These are phyloP conservation scores for Meloidogyne hapla DNA, from an alignment of 1,140 invertebrate species.

Conservation along the genomic window DNA sequence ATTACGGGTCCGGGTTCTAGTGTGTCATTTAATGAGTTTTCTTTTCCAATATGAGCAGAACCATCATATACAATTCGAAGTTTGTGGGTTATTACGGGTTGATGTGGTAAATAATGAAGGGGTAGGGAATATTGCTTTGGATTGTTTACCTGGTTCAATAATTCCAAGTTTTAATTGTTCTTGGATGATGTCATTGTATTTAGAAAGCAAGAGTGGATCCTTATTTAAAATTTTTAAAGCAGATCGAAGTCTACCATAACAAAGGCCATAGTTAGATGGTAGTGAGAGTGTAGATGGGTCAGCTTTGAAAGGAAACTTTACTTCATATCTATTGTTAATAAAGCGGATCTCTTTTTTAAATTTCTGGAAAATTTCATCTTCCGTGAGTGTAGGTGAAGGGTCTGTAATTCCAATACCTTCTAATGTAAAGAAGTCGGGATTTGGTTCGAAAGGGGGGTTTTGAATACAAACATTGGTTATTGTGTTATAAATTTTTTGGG, in stretches of 20 bases:
- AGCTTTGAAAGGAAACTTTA: background rate
- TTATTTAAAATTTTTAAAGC: background rate
- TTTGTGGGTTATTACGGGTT: background rate
- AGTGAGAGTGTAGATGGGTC: background rate
- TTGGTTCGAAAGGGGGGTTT: background rate
- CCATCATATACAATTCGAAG: conserved; percentile 18
- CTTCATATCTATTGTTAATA: background rate
- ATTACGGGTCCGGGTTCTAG: conserved; percentile 7
- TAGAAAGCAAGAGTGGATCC: background rate
- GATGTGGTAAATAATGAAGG: conserved; percentile 10
- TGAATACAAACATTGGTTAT: background rate
- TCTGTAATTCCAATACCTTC: conserved; percentile 7
- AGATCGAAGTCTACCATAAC: background rate
- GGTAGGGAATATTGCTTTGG: background rate
- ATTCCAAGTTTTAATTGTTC: conserved; percentile 7
- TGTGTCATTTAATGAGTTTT: background rate
- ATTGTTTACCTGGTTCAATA: background rate
- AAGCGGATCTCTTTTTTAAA: background rate
- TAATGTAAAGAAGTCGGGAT: background rate
- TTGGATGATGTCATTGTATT: background rate
- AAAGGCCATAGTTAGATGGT: conserved; percentile 6
- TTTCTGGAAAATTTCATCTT: background rate
- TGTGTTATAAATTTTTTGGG: background rate
- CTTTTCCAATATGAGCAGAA: background rate
- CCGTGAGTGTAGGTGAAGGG: background rate